Evolutionary conservation across 2,888 invertebrate species (phyloP).

Genomic region (Agapostemon virescens): DNA sequence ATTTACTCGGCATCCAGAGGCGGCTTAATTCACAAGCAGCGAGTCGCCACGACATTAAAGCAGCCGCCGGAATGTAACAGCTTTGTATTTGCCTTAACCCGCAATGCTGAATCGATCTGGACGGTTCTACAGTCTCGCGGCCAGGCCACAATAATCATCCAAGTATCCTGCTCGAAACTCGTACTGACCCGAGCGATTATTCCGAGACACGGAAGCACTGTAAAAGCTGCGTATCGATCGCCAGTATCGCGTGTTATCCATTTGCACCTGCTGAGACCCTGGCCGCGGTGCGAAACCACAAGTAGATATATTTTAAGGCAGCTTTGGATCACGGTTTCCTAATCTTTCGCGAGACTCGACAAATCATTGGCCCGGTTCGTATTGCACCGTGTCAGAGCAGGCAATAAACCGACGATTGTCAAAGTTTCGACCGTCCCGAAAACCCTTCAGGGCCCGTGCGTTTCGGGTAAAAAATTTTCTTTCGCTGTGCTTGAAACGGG

Average conservation of each 20-base stretch:
- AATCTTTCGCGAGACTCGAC: neutral
- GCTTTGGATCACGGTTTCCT: slow-evolving; percentile 20
- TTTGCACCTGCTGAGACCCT: slow-evolving; percentile 37
- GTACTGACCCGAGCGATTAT: slow-evolving; percentile 56
- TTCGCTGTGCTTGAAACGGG: too few species aligned
- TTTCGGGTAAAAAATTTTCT: too few species aligned
- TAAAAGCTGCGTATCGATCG: slow-evolving; percentile 52
- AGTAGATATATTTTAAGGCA: slow-evolving; percentile 17
- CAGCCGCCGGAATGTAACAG: slow-evolving; percentile 4
- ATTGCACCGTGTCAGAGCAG: too few species aligned
- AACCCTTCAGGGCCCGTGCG: too few species aligned
- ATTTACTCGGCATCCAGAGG: neutral
- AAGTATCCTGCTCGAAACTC: slow-evolving; percentile 48
- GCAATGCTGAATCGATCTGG: slow-evolving; percentile 56
- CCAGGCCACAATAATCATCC: slow-evolving; percentile 28
- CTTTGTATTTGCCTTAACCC: slow-evolving; percentile 16
- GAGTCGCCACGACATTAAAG: neutral
- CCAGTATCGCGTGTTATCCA: slow-evolving; percentile 43
- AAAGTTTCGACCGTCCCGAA: too few species aligned
- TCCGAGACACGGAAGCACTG: slow-evolving; percentile 57
- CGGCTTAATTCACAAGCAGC: neutral
- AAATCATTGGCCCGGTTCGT: neutral
- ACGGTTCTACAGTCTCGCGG: slow-evolving; percentile 51
- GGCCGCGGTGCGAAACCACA: neutral
- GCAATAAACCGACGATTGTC: too few species aligned